These are phyloP conservation scores for Pangasianodon hypophthalmus DNA, from an alignment of 2,113 vertebrate species.

Conservation along the genomic window DNA sequence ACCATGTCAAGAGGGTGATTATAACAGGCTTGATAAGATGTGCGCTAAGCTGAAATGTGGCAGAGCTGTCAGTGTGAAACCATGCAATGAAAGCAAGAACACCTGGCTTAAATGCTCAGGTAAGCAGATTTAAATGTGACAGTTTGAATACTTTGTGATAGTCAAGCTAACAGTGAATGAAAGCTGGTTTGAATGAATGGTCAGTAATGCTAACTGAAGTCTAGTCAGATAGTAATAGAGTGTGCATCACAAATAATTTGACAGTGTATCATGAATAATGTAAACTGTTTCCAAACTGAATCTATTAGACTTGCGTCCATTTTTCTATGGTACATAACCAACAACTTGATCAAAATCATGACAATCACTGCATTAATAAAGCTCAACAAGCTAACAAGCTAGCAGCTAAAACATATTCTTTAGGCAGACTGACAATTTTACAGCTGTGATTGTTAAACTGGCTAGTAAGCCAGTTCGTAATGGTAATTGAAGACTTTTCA, in stretches of 20 bases:
- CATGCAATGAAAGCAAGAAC: neutral
- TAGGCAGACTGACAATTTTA: neutral
- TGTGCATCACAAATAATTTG: neutral
- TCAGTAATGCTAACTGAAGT: neutral
- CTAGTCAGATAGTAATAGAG: neutral
- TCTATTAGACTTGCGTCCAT: neutral
- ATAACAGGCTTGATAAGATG: neutral
- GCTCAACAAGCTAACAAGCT: neutral
- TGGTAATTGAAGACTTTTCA: neutral
- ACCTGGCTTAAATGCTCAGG: constrained; percentile 62
- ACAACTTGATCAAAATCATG: neutral
- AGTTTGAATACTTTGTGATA: neutral
- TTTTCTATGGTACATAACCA: neutral
- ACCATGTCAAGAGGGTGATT: fast-evolving
- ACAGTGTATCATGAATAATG: neutral
- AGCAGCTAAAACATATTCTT: neutral
- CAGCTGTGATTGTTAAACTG: neutral
- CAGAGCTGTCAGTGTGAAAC: fast-evolving
- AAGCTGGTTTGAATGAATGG: neutral
- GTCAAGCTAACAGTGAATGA: neutral
- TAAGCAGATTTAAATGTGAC: constrained; percentile 41
- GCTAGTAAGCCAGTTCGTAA: neutral
- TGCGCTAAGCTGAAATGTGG: constrained; percentile 65
- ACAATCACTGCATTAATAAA: neutral
- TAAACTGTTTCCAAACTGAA: neutral